These are phyloP conservation scores for Epizoanthus scotinus DNA, from an alignment of 92 coral and sea anemone genomes.

Conservation along the genomic window DNA sequence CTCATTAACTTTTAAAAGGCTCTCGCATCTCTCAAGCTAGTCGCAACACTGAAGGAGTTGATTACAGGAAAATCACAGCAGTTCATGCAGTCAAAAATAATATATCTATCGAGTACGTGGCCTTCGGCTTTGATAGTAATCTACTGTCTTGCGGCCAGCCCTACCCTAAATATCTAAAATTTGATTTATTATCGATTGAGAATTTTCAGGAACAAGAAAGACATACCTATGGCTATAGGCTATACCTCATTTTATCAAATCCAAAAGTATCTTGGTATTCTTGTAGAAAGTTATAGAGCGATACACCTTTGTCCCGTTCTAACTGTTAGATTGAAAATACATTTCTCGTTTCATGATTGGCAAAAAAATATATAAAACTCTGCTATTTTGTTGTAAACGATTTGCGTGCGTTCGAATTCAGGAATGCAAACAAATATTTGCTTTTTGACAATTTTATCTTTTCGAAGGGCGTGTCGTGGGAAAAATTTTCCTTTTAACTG, in stretches of 20 bases:
- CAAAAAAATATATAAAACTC: neutral
- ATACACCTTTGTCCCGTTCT: neutral
- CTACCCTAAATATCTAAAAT: too few species aligned
- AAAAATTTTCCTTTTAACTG: conserved; percentile 1
- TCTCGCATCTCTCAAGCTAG: too few species aligned
- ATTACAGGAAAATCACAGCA: too few species aligned
- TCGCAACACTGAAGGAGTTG: too few species aligned
- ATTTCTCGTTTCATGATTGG: neutral
- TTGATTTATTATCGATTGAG: too few species aligned
- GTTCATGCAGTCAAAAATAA: too few species aligned
- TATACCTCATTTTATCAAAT: conserved; percentile 2
- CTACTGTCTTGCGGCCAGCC: too few species aligned
- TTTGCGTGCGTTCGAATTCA: neutral
- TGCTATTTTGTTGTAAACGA: neutral
- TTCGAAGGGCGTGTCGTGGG: conserved; percentile 37
- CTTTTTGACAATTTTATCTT: conserved; percentile 20
- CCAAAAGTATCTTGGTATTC: neutral
- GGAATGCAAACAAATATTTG: conserved; percentile 23
- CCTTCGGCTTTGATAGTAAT: too few species aligned
- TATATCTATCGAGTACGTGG: too few species aligned
- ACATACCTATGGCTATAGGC: too few species aligned
- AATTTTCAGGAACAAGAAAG: neutral
- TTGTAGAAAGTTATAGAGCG: neutral
- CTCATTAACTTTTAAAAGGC: too few species aligned
- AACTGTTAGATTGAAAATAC: neutral